Base-by-base conservation (phyloP, 2,797 vertebrate genomes). In the Parambassis ranga region DNA sequence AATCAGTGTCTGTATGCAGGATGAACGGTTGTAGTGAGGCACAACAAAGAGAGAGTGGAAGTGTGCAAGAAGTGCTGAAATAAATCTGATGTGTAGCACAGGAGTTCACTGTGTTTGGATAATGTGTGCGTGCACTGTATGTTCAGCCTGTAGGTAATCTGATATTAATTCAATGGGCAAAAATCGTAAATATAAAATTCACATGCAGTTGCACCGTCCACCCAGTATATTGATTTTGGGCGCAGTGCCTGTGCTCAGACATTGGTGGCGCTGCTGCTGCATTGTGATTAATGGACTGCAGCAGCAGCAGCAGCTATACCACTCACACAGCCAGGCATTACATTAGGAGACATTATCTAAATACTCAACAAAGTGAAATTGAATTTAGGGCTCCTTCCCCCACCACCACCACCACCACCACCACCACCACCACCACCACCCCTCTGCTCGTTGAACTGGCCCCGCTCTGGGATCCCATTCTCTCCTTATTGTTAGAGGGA, bases 291-390 rank as follows among this genome's bases (percentile, higher is more conserved):
- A 86, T 27, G 30, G 30, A 44, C 70, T 3, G 23, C 46, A 0
- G 38, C 42, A 16, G 72, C 70, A 3, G 23, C 46, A 0, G 38
- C 42, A 16, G 72, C 77, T 49, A 55, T 66, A 77, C 24, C 75
- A 75, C 79, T 86, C 79, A 75, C 79, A 75, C 60, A 47, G 58
- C 68, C 35, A 42, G 13, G 47, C 83, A 90, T 90, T 88, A 81
- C 81, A 86, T 91, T 88, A 86, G 78, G 66, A 71, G 79, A 89
- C 87, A 90, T 90, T 90, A 89, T 90, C 90, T 90, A 90, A 91
- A 90, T 89, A 85, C 87, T 90, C 87, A 84, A 89, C 87, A 87
- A 86, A 90, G 84, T 88, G 83, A 89, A 88, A 90, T 91, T 90
- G 82, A 89, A 91, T 91, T 90, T 89, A 76, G 71, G 65, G 47